A percentile compares a stretch with the other conserved stretches of the same genome.
These are phyloP conservation scores for Bradypus variegatus DNA, from an alignment of 2,797 vertebrate species.

Conservation along the genomic window DNA sequence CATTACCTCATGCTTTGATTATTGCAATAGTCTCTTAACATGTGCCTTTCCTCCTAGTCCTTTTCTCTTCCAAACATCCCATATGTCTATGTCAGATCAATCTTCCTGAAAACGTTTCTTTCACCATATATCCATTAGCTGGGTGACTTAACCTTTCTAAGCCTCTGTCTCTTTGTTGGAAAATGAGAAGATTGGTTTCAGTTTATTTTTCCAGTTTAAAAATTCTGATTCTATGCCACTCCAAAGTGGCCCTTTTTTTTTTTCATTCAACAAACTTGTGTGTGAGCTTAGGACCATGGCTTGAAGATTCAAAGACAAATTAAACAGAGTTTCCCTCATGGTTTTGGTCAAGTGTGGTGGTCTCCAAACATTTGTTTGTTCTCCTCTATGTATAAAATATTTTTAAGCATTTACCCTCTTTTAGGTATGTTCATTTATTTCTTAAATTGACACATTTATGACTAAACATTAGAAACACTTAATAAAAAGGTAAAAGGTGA, in stretches of 20 bases:
- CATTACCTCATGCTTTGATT: conserved; percentile 13
- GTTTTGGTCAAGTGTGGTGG: not conserved
- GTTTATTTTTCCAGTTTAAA: conserved; percentile 58
- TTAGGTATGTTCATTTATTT: conserved; percentile 10
- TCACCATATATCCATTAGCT: conserved; percentile 54
- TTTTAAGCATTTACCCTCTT: not conserved
- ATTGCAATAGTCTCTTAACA: conserved; percentile 9
- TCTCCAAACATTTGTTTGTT: not conserved
- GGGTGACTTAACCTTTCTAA: conserved; percentile 24
- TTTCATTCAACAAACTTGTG: conserved; percentile 58
- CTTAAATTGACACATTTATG: conserved; percentile 6
- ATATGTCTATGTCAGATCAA: conserved; percentile 36
- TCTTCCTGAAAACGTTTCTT: conserved; percentile 42
- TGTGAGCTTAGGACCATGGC: not conserved
- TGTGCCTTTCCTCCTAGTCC: not conserved
- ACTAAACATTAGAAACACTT: not conserved
- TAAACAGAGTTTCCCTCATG: not conserved
- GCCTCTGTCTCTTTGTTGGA: conserved; percentile 35
- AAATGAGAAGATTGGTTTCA: conserved; percentile 44
- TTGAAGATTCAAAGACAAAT: not conserved
- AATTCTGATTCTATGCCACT: conserved; percentile 55
- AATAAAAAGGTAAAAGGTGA: not conserved
- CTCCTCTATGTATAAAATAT: not conserved
- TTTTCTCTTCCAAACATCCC: conserved; percentile 25
- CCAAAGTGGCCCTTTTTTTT: conserved; percentile 42